Evolutionary conservation across 2,113 vertebrate genomes (phyloP).

Genomic region (Oreochromis niloticus): DNA sequence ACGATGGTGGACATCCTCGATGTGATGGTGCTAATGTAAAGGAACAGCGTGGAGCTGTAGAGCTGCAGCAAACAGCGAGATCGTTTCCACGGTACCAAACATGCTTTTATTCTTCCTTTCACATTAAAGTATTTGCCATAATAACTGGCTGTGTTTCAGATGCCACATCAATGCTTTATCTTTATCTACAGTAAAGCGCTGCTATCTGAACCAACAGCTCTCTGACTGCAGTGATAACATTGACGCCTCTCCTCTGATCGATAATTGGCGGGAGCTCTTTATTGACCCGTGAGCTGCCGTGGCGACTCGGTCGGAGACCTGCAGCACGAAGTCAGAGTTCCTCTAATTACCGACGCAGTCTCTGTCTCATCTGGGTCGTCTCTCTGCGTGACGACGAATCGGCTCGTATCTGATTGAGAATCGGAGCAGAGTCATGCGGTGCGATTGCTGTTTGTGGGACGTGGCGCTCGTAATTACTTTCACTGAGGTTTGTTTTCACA

Average conservation of each 20-base stretch:
- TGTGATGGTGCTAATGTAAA: background rate
- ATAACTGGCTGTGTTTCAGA: background rate
- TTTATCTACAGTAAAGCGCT: background rate
- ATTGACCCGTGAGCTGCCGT: background rate
- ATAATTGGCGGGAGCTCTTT: background rate
- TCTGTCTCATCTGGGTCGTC: background rate
- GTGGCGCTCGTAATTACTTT: background rate
- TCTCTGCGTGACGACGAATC: background rate
- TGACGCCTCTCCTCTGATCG: background rate
- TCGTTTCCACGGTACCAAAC: accelerated
- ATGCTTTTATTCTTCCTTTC: background rate
- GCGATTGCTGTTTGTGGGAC: background rate
- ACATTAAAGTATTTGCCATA: background rate
- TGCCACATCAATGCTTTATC: background rate
- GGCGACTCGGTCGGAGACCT: background rate
- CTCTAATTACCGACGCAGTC: background rate
- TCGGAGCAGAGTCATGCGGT: background rate
- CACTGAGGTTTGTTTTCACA: background rate
- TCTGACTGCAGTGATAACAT: background rate
- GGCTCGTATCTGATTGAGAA: background rate
- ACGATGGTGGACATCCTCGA: background rate
- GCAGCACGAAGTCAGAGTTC: background rate
- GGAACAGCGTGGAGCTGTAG: background rate
- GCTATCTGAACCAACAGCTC: background rate
- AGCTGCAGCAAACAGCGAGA: background rate